Base-by-base conservation (phyloP, 1,140 invertebrate species). In the Dysdera silvatica region DNA sequence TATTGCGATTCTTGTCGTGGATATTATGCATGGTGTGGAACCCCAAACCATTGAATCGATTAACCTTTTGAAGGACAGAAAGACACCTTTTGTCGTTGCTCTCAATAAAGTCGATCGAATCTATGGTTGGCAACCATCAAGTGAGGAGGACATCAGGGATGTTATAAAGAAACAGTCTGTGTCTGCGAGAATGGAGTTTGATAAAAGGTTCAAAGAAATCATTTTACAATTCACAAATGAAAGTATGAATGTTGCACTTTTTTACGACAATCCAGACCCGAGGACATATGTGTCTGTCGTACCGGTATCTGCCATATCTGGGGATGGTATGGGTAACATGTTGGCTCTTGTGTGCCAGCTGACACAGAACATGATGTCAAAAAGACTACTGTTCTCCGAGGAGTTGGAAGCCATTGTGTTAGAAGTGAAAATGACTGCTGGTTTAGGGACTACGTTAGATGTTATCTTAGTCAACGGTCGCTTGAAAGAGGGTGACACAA, bases 11-110 rank as follows among this genome's bases (percentile, higher is more conserved):
- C 81, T 99, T 56, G 97, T 99, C 28, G 93, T 99, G 47, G 97
- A 99, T 76, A 97, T 99, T 76, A 99, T 99, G 95, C 97, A 99
- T 74, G 96, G 95, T 1, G 76, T 99, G 23, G 96, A 99, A 78
- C 95, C 92, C 0, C 97, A 99, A 80, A 99, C 97, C 0, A 87
- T 99, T 49, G 97, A 99, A 79, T 98, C 95, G 29, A 88, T 99
- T 64, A 93, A 96, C 75, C 77, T 99, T 35, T 78, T 99, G 24
- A 95, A 96, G 77, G 79, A 84, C 29, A 89, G 90, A 73, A 95
- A 95, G 77, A 98, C 93, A 10, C 97, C 97, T 1, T 99, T 99
- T 76, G 82, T 99, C 56, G 92, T 99, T 18, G 97, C 97, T 2
- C 78, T 99, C 33, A 99, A 99, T 77, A 99, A 99, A 82, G 76